Conservation (phyloP, 2,888 invertebrate genomes). For the Harpagoxenus sublaevis region DNA sequence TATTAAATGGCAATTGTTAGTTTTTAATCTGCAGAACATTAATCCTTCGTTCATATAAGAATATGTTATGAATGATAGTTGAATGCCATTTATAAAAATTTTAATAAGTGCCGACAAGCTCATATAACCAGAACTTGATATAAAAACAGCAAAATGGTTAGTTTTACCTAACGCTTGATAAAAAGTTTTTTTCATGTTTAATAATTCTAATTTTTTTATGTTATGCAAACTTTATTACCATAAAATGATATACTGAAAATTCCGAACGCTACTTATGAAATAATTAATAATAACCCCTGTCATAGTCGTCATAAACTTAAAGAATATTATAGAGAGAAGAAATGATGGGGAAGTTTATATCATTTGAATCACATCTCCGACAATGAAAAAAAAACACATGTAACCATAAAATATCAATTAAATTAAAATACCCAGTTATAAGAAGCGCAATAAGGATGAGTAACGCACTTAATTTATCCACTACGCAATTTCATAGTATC, state of each 20-base stretch:
- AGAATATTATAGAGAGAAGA: background rate
- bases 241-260: background rate
- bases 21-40: conserved; percentile 3
- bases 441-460: conserved; percentile 24
- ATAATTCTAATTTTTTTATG: conserved; percentile 1
- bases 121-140: background rate
- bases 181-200: background rate
- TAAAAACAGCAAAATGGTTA: background rate
- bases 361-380: background rate
- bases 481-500: background rate
- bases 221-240: background rate
- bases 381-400: background rate
- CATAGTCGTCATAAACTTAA: background rate
- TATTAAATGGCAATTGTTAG: conserved; percentile 19
- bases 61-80: background rate
- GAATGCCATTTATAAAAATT: background rate
- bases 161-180: background rate
- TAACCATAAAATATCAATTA: background rate
- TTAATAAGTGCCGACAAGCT: background rate
- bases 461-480: conserved; percentile 7
- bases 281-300: background rate
- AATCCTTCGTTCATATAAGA: background rate
- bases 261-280: background rate
- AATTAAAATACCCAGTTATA: background rate
- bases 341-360: background rate